phyloP scores from a whole-genome alignment of 2,113 vertebrate species.

The Pagrus major region DNA sequence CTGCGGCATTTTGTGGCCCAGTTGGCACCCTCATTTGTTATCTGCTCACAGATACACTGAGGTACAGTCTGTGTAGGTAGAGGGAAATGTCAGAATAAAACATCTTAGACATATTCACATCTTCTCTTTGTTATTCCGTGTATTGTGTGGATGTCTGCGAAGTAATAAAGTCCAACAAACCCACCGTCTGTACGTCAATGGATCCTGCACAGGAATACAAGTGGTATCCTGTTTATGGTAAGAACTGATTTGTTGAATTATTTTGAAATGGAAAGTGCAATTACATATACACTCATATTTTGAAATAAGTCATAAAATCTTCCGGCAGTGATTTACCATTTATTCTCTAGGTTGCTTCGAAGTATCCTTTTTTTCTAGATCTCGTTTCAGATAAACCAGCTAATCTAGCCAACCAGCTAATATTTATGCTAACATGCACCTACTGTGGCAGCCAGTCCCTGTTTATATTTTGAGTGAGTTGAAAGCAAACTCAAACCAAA shows the following conservation, averaged over 20 bases:
- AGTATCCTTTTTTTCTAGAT: background rate
- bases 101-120: constrained; percentile 61
- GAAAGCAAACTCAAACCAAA: background rate
- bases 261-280: background rate
- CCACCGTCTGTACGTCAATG: constrained; percentile 24
- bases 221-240: background rate
- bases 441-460: background rate
- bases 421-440: background rate
- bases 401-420: background rate
- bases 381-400: background rate
- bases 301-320: background rate
- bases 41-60: constrained; percentile 75
- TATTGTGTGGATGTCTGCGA: constrained; percentile 47
- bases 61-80: constrained; percentile 68
- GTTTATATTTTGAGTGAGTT: background rate
- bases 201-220: constrained; percentile 12
- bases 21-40: constrained; percentile 82
- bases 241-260: background rate
- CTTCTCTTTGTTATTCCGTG: constrained; percentile 51
- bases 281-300: background rate
- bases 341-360: background rate
- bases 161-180: constrained; percentile 42
- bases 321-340: background rate
- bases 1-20: constrained; percentile 78
- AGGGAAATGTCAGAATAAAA: constrained; percentile 75